Base-by-base conservation (phyloP, 2,888 invertebrate genomes). In the Eulithis testata region DNA sequence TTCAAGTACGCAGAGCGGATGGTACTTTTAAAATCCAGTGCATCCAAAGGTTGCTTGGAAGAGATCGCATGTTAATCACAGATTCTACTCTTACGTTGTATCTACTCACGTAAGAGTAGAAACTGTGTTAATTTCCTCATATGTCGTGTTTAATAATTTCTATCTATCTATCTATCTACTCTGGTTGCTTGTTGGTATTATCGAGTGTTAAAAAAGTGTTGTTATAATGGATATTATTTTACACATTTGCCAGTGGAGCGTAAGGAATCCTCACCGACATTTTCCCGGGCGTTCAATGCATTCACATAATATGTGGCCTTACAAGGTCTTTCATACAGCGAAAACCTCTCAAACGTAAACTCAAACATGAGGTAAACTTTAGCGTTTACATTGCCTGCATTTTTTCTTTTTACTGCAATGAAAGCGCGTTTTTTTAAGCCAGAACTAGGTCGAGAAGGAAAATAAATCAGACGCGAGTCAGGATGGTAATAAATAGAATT, bases 241-340 rank as follows among this genome's bases (percentile, higher is more conserved):
- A 31, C 31, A 40, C 40, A 47, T 27, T 58, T 9, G n/a, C 36
- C 40, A 64, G 45, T 64, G 51, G 60, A 63, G 40, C 56, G 40
- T 45, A 27, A n/a, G 54, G 44, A 65, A 60, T 56, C 43, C n/a
- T 21, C 43, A 49, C 54, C 55, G 31, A 64, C 49, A 49, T 44
- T 43, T 60, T 69, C 65, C 60, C 37, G 63, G 70, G 63, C 61
- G 50, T 74, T 61, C 69, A 73, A 78, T 74, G 76, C 76, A 78
- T 76, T 77, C 71, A 69, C 60, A 67, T 69, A 73, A 31, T 60
- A 37, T 60, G 56, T 60, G 45, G 8, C 6, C 31, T 31, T 6
- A 31, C 12, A 60, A 54, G 27, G 50, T 57, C 52, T 63, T 60
- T 64, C 11, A 40, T n/a, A 21, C 14, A 12, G 8, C 9, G 47